phyloP scores from a whole-genome alignment of 2,888 invertebrate genomes.

The Tiphia femorata region DNA sequence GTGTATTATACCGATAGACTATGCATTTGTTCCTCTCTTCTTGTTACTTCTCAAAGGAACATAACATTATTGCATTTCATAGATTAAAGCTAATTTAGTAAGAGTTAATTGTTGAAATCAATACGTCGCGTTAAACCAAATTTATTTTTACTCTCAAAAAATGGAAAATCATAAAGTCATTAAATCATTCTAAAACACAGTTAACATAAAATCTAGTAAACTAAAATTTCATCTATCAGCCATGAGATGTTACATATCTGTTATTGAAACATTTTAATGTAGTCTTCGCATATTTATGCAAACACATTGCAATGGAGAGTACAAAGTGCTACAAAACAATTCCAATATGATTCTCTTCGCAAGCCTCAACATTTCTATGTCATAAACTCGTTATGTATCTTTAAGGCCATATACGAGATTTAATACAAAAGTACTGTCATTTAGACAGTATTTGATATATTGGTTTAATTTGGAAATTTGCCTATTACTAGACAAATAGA shows the following conservation, averaged over 20 bases:
- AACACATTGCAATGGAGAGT: slow-evolving; percentile 54
- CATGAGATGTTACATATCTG: slow-evolving; percentile 40
- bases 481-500: slow-evolving; percentile 50
- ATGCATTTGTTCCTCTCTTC: too few relatives aligned
- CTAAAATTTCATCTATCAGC: slow-evolving; percentile 22
- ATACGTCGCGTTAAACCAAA: background rate
- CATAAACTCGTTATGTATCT: slow-evolving; percentile 43
- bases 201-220: too few relatives aligned
- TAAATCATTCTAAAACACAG: too few relatives aligned
- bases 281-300: slow-evolving; percentile 46
- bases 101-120: background rate
- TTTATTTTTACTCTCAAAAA: too few relatives aligned
- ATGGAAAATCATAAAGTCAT: too few relatives aligned
- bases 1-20: too few relatives aligned
- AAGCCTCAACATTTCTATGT: slow-evolving; percentile 41
- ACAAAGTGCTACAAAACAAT: slow-evolving; percentile 59
- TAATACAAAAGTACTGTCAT: slow-evolving; percentile 47
- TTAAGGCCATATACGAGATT: slow-evolving; percentile 61
- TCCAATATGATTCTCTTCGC: slow-evolving; percentile 51
- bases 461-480: slow-evolving; percentile 55
- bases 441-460: slow-evolving; percentile 51
- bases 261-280: slow-evolving; percentile 37
- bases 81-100: background rate
- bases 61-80: background rate
- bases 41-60: too few relatives aligned